Evolutionary conservation across 2,797 vertebrate genomes (phyloP), one percentile per base, ranked within the genome.

Genomic region (Furcifer pardalis): DNA sequence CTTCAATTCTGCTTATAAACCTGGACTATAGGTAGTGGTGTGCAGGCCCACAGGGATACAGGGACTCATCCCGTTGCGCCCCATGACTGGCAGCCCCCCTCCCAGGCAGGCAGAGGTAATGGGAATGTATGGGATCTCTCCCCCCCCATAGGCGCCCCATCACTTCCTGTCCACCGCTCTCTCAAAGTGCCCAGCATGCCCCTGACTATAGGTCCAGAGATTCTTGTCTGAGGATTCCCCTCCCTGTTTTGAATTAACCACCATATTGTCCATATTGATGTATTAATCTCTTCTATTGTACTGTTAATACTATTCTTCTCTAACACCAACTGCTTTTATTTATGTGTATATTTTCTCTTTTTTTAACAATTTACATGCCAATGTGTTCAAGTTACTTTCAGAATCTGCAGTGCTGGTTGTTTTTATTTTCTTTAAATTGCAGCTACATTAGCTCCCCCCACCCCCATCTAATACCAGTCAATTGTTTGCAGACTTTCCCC

Each of bases 361-460:
- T 77, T 77, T 21, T 42, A 44, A 10, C 63, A 44, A 44, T 37
- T 69, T 84, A 68, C 49, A 75, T 71, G 65, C 23, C 59, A 52
- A 27, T 60, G 66, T 25, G 71, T 62, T 82, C 73, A 71, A 49
- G 19, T 86, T 81, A 37, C 74, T 81, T 82, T 52, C 73, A 77
- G 40, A 37, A 71, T 62, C 46, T 75, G 46, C 27, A 80, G 49
- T 76, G 56, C n/a, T 37, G 7, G 60, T 69, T 49, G 12, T 71
- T 71, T 60, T 37, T 40, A 8, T 44, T 77, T 86, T 77, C 17
- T 86, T 77, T 81, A 69, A 71, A 81, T 69, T 77, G 59, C 63
- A n/a, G 56, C 40, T 85, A 62, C 44, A 81, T 86, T 77, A 82
- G 42, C 68, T 82, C 77, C 63, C 49, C 82, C n/a, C n/a, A 62